Evolutionary conservation across 2,888 invertebrate genomes (phyloP), one percentile per base, ranked within the genome.

Genomic region (Catotricha subobsoleta): DNA sequence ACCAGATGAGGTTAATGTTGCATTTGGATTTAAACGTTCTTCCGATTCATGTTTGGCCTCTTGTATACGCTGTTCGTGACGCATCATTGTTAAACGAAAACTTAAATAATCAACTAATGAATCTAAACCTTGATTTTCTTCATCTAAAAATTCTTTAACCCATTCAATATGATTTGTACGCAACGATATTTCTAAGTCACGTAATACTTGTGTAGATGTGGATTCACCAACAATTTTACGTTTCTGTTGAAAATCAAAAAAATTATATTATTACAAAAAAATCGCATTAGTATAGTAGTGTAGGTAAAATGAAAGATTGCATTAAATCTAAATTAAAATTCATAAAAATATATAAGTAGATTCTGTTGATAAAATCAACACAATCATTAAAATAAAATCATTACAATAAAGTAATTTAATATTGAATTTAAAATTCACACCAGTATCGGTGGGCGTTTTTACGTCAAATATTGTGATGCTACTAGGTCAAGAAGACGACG

Each of bases 81-180:
- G 71, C 87, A 95, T 88, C 83, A 92, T 90, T 58, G 83, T 80
- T 57, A 90, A 69, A 52, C 91, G 74, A 68, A 90, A 90, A 69
- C 88, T 88, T 54, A 98, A 75, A 71, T 98, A 98, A 67, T 97
- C 94, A 53, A 98, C 87, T 50, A 98, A 72, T 47, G 95, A 88
- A 66, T 95, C 94, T 50, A 98, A 67, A 13, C 98, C 98, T 58
- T 86, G 82, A 67, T 97, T 95, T 50, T 86, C 81, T 53, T 94
- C 90, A 66, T 91, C 88, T 46, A 98, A 72, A 67, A 98, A 98
- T 66, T 95, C 92, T 53, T 91, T 78, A 42, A 98, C 98, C 98
- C 98, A 98, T 90, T 98, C 97, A 60, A 98, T 98, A 66, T 92
- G 91, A 70, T 98, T 98, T 48, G 98, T 98, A 56, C 97, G 76